Percentiles rank a stretch among this genome's conserved stretches.
These are phyloP conservation scores for Protomyctophum bolini DNA, from an alignment of 2,113 vertebrate species.

Conservation along the genomic window DNA sequence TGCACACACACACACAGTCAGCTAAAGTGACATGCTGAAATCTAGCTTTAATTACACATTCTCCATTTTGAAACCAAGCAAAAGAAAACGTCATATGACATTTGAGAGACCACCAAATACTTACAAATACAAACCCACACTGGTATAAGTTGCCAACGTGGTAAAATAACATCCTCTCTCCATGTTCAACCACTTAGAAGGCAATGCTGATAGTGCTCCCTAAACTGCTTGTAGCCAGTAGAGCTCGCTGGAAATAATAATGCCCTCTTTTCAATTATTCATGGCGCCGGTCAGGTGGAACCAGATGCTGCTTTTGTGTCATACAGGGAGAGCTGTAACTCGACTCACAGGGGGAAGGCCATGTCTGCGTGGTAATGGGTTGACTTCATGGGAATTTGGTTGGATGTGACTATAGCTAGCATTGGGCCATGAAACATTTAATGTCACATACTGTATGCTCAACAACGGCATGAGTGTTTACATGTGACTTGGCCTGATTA, in stretches of 20 bases:
- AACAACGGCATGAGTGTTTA: slow-evolving; percentile 8
- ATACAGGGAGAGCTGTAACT: slow-evolving; percentile 76
- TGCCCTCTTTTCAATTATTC: slow-evolving; percentile 84
- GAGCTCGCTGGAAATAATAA: slow-evolving; percentile 69
- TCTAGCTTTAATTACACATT: slow-evolving; percentile 22
- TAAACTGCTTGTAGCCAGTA: slow-evolving; percentile 68
- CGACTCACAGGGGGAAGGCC: slow-evolving; percentile 73
- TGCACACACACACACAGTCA: background rate
- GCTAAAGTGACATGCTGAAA: background rate
- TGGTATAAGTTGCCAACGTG: slow-evolving; percentile 54
- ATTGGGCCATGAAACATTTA: slow-evolving; percentile 15
- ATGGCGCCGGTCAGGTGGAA: slow-evolving; percentile 76
- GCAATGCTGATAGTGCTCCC: slow-evolving; percentile 58
- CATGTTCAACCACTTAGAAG: slow-evolving; percentile 63
- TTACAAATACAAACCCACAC: slow-evolving; percentile 69
- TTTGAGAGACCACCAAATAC: slow-evolving; percentile 54
- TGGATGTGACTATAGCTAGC: slow-evolving; percentile 31
- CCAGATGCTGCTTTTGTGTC: slow-evolving; percentile 79
- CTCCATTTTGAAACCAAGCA: slow-evolving; percentile 27
- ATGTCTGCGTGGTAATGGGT: slow-evolving; percentile 26
- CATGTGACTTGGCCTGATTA: slow-evolving; percentile 52
- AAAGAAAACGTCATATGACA: slow-evolving; percentile 19
- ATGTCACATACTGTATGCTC: slow-evolving; percentile 23
- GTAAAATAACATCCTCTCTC: slow-evolving; percentile 66
- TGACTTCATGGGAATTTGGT: slow-evolving; percentile 34